Conservation (phyloP, 2,888 invertebrate species). For the Acanthosepion esculentum region DNA sequence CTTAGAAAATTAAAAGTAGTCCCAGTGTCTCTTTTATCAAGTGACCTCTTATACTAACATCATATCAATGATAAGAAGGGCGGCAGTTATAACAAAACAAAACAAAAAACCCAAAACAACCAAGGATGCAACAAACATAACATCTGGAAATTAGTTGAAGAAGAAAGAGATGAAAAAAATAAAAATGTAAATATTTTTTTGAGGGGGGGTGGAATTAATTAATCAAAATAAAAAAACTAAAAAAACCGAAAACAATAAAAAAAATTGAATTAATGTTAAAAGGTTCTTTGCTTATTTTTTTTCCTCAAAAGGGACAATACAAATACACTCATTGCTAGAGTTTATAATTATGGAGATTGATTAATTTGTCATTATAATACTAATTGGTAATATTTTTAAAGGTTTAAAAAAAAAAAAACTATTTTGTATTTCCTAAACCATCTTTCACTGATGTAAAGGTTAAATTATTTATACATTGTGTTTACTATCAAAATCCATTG, state of each 20-base stretch:
- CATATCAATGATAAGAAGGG: not conserved
- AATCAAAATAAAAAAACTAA: not conserved
- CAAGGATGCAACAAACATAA: constrained; percentile 15
- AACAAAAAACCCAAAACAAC: not conserved
- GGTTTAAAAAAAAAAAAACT: too few species aligned
- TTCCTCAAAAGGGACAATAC: not conserved
- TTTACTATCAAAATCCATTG: too few species aligned
- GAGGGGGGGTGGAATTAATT: not conserved
- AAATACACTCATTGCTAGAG: not conserved
- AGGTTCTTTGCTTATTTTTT: not conserved
- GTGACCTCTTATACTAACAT: not conserved
- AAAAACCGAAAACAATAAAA: too few species aligned
- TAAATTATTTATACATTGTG: too few species aligned
- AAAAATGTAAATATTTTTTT: not conserved
- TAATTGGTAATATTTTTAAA: too few species aligned
- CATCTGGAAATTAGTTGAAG: not conserved
- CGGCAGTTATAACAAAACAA: not conserved
- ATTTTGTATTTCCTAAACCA: too few species aligned
- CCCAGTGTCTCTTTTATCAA: not conserved
- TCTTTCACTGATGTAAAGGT: too few species aligned
- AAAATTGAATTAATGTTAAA: not conserved
- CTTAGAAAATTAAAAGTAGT: not conserved
- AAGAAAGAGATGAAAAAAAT: not conserved
- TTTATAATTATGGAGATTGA: not conserved
- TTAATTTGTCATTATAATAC: too few species aligned